phyloP scores from a whole-genome alignment of 2,797 vertebrate genomes.

The Muscicapa striata region DNA sequence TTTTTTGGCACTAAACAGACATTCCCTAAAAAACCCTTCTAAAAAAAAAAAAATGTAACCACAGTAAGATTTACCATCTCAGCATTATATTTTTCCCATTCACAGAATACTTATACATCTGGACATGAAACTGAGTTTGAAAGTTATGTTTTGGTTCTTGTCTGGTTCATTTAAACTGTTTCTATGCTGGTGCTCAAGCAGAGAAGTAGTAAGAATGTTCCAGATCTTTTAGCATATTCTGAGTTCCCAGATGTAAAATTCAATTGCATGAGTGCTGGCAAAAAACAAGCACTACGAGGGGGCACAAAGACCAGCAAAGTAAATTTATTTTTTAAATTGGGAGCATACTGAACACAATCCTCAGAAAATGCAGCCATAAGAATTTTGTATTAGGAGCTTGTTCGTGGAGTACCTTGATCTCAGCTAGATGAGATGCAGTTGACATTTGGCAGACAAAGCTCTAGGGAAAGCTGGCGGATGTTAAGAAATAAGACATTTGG shows the following conservation, averaged over 20 bases:
- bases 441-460: constrained; percentile 45
- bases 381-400: not conserved
- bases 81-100: constrained; percentile 38
- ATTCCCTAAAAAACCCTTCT: not conserved
- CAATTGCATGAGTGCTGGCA: not conserved
- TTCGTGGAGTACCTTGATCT: not conserved
- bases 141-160: constrained; percentile 26
- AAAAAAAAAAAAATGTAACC: constrained; percentile 31
- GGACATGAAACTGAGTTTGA: not conserved
- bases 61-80: constrained; percentile 19
- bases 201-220: not conserved
- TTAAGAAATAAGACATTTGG: not conserved
- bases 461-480: not conserved
- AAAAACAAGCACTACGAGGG: not conserved
- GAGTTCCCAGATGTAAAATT: not conserved
- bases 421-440: constrained; percentile 16
- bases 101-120: constrained; percentile 39
- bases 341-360: not conserved
- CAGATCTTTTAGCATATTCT: not conserved
- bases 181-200: not conserved
- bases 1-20: not conserved
- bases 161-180: constrained; percentile 31
- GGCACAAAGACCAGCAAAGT: not conserved
- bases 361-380: not conserved
- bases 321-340: constrained; percentile 26